Conservation (phyloP, 2,888 invertebrate species). For the Ophion ellenae region DNA sequence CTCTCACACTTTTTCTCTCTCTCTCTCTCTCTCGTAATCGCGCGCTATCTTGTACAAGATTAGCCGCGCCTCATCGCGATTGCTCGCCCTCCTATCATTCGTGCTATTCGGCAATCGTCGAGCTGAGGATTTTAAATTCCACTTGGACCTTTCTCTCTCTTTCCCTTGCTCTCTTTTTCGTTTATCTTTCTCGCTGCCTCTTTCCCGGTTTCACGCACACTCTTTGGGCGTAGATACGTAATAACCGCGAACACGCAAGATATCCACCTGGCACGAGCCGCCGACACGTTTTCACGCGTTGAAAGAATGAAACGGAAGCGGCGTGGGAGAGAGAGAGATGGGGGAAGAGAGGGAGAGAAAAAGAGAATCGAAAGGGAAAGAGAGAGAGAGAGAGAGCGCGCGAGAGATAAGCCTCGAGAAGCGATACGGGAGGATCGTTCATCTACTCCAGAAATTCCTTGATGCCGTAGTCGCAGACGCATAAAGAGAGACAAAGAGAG, state of each 20-base stretch:
- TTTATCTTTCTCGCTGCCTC: constrained; percentile 17
- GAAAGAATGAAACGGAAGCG: constrained; percentile 8
- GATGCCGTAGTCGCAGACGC: constrained; percentile 56
- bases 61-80: constrained; percentile 30
- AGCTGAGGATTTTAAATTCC: constrained; percentile 54
- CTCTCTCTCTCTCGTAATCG: neutral
- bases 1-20: too few species aligned
- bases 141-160: constrained; percentile 39
- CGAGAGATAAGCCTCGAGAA: constrained; percentile 54
- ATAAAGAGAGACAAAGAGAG: neutral
- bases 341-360: neutral
- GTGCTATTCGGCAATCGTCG: constrained; percentile 29
- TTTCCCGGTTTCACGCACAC: constrained; percentile 29
- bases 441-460: constrained; percentile 69
- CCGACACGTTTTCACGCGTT: constrained; percentile 34
- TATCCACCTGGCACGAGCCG: constrained; percentile 69
- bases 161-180: constrained; percentile 35
- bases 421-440: constrained; percentile 66
- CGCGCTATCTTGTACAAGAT: constrained; percentile 30
- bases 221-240: constrained; percentile 2
- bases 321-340: constrained; percentile 12
- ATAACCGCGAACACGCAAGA: constrained; percentile 65
- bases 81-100: constrained; percentile 6
- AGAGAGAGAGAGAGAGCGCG: constrained; percentile 39
- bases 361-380: neutral